These are phyloP conservation scores for Elegia similella DNA, from an alignment of 2,888 invertebrate genomes.

Conservation along the genomic window DNA sequence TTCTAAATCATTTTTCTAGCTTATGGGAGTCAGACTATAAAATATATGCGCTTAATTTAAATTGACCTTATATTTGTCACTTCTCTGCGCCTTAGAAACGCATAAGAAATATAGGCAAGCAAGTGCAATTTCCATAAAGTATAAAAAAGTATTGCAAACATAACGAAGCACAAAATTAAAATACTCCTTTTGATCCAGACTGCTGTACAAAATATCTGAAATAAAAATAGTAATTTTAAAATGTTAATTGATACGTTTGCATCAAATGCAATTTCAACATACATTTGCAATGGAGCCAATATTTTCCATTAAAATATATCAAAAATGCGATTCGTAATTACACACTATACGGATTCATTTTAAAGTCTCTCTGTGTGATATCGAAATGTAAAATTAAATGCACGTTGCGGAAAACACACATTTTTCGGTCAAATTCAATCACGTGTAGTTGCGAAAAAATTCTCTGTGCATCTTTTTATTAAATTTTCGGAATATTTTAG, in stretches of 20 bases:
- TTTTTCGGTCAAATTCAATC: background rate
- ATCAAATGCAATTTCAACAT: background rate
- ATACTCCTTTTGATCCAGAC: background rate
- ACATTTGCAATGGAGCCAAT: background rate
- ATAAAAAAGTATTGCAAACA: no score
- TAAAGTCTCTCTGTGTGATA: background rate
- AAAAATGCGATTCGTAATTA: background rate
- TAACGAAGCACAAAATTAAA: background rate
- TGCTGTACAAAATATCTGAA: slow-evolving; percentile 4
- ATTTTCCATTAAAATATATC: background rate
- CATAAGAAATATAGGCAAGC: no score
- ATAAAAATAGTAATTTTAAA: slow-evolving; percentile 7
- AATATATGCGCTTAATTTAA: no score
- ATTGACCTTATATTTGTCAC: no score
- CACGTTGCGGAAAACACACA: background rate
- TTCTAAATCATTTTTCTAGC: no score
- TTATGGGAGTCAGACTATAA: no score
- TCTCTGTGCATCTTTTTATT: background rate
- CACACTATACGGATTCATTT: background rate
- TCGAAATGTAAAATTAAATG: background rate
- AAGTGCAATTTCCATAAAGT: no score
- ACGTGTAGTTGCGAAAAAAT: background rate
- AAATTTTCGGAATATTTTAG: background rate
- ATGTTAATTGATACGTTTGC: slow-evolving; percentile 18
- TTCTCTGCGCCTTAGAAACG: no score